Percentiles rank a stretch among this genome's conserved stretches.
These are phyloP conservation scores for Sclerodermus sp. DNA, from an alignment of 2,888 invertebrate genomes.

Conservation along the genomic window DNA sequence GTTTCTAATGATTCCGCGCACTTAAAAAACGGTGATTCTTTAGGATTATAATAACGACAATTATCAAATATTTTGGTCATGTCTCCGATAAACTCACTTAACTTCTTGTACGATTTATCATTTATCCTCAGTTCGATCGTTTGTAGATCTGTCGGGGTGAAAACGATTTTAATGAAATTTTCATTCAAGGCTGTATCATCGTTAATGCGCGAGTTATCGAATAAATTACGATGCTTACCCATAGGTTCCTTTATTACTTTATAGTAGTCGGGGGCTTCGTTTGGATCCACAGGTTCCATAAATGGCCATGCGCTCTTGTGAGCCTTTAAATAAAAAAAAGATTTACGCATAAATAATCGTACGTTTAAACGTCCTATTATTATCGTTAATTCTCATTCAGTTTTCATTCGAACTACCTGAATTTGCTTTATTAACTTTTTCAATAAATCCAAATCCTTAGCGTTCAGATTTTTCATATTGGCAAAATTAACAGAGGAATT, in stretches of 20 bases:
- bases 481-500: conserved; percentile 87
- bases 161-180: conserved; percentile 4
- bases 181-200: no score
- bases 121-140: conserved; percentile 87
- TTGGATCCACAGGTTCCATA: conserved; percentile 94
- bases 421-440: conserved; percentile 87
- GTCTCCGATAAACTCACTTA: conserved; percentile 95
- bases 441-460: conserved; percentile 80
- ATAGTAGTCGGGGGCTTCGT: conserved; percentile 96
- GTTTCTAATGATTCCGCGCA: conserved; percentile 95
- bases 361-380: no score
- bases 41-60: conserved; percentile 95
- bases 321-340: conserved; percentile 61
- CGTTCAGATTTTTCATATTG: conserved; percentile 82
- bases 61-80: conserved; percentile 99
- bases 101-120: conserved; percentile 78
- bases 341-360: no score
- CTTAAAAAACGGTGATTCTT: conserved; percentile 93
- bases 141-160: conserved; percentile 76
- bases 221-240: conserved; percentile 66
- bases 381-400: no score
- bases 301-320: conserved; percentile 99
- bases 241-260: conserved; percentile 94
- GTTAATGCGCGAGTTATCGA: no score
- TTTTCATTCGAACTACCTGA: conserved; percentile 59